Base-by-base conservation (phyloP, 2,113 vertebrate genomes). In the Sarotherodon lohbergeri region DNA sequence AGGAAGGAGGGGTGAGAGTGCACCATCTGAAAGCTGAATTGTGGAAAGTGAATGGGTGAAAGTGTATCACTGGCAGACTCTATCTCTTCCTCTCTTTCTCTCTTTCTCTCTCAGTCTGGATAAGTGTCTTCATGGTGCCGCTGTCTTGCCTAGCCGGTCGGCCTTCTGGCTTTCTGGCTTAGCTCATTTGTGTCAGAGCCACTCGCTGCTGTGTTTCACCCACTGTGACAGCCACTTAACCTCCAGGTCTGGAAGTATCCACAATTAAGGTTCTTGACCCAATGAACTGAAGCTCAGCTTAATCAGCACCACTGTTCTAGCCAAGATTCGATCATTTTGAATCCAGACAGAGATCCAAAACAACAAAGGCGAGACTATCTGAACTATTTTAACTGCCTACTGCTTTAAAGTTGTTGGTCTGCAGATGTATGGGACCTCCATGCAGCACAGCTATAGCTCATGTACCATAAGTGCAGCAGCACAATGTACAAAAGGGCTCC, bases 201-300 rank as follows among this genome's bases (percentile, higher is more conserved):
- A 87, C 84, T 90, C 24, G 79, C 57, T 36, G 63, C 66, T 78
- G 76, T 66, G 68, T 92, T 83, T 95, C 84, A 92, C 83, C 82
- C 43, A 81, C 81, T 91, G 79, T 93, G 93, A 91, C 92, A 95
- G 85, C 87, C 88, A 91, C 86, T 95, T 95, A 94, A 93, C 95
- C 93, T 90, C 81, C 87, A 52, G 90, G 90, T 89, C 86, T 94
- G 85, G 66, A 79, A 90, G 73, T 56, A 82, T 89, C 48, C 55
- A 84, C 63, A 81, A 80, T 78, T 79, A 50, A 81, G 59, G 46
- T 81, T 86, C 63, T 85, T 84, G 78, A 91, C 76, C 80, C 78
- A 88, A 27, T 52, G 83, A 32, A 90, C 89, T 66, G 41, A 4
- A 82, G 46, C 46, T 52, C 27, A 50, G 46, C 73, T 34, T 78